Evolutionary conservation across 2,113 vertebrate species (phyloP).

Genomic region (Hemiscyllium ocellatum): DNA sequence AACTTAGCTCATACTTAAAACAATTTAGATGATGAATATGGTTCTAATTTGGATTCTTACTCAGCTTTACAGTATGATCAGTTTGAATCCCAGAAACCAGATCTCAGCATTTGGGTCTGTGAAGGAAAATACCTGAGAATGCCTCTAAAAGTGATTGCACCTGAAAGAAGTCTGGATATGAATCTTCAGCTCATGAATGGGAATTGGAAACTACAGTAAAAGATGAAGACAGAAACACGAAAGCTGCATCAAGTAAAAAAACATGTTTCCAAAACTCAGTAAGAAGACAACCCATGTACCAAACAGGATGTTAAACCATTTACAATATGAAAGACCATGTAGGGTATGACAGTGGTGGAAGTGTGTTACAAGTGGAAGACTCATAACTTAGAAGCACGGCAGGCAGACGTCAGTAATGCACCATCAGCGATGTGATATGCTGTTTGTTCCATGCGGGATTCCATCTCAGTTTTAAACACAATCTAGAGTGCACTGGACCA

Average conservation of each 20-base stretch:
- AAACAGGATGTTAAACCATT: slow-evolving; percentile 12
- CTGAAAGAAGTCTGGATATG: background rate
- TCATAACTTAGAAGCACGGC: slow-evolving; percentile 8
- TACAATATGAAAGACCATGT: background rate
- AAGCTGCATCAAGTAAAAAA: background rate
- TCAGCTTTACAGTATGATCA: background rate
- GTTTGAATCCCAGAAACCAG: background rate
- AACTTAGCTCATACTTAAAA: background rate
- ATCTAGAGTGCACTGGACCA: slow-evolving; percentile 30
- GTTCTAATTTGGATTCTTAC: background rate
- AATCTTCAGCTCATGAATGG: background rate
- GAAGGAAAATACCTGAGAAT: background rate
- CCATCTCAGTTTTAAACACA: slow-evolving; percentile 35
- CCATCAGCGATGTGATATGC: slow-evolving; percentile 35
- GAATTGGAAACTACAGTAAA: background rate
- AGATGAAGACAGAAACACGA: background rate
- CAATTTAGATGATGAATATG: background rate
- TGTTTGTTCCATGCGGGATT: slow-evolving; percentile 36
- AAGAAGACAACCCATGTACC: background rate
- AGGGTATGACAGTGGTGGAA: slow-evolving; percentile 16
- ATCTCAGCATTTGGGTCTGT: too few species aligned
- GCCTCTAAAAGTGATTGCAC: background rate
- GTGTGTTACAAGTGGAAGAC: slow-evolving; percentile 31
- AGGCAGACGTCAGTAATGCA: slow-evolving; percentile 30
- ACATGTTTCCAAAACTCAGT: background rate